A percentile compares a stretch with the other conserved stretches of the same genome.
These are phyloP conservation scores for Watsonalla cultraria DNA, from an alignment of 2,888 invertebrate species.

Conservation along the genomic window DNA sequence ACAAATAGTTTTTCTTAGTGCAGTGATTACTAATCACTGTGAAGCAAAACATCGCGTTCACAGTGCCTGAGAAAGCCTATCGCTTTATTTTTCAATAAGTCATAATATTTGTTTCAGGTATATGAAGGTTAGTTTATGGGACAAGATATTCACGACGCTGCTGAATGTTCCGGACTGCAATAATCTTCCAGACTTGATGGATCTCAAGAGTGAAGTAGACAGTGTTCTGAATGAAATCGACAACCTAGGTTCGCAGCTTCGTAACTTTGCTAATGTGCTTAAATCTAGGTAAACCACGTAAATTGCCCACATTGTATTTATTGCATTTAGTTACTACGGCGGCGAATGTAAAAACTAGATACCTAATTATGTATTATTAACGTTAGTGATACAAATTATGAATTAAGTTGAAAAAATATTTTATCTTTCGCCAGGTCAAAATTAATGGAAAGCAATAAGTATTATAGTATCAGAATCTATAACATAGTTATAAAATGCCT, in stretches of 20 bases:
- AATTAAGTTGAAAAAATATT: slow-evolving; percentile 47
- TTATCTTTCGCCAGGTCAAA: slow-evolving; percentile 43
- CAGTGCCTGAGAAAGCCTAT: too few species aligned
- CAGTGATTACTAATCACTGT: too few species aligned
- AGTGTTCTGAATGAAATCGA: slow-evolving; percentile 56
- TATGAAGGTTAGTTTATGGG: slow-evolving; percentile 86
- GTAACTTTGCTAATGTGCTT: slow-evolving; percentile 74
- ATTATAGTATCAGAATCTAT: slow-evolving; percentile 53
- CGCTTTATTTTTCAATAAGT: too few species aligned
- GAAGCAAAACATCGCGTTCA: too few species aligned
- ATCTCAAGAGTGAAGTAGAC: slow-evolving; percentile 72
- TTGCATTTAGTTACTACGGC: slow-evolving; percentile 71
- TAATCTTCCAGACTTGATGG: slow-evolving; percentile 84
- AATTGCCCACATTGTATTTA: slow-evolving; percentile 61
- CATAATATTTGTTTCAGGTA: slow-evolving; percentile 68
- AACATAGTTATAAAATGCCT: slow-evolving; percentile 48
- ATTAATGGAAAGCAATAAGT: slow-evolving; percentile 57
- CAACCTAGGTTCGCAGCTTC: slow-evolving; percentile 58
- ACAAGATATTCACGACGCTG: slow-evolving; percentile 86
- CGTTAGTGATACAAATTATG: slow-evolving; percentile 54
- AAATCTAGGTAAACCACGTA: slow-evolving; percentile 68
- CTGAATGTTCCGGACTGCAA: slow-evolving; percentile 90
- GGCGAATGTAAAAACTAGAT: slow-evolving; percentile 67
- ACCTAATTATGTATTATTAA: slow-evolving; percentile 53
- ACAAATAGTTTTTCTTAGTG: too few species aligned